Conservation (phyloP, 2,888 invertebrate genomes). For the Diaperis boleti region DNA sequence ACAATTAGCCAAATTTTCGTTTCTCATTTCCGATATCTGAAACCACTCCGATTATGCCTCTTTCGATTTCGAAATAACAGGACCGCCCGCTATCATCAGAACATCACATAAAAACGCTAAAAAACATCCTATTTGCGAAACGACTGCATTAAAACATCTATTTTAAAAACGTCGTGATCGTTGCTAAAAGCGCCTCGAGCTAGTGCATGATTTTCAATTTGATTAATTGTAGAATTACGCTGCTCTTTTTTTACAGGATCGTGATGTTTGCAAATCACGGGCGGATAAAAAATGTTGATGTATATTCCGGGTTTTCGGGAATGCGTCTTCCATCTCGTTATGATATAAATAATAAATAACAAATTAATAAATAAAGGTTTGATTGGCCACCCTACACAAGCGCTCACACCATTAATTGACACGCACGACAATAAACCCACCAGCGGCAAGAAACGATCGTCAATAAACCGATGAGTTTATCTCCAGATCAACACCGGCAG, state of each 20-base stretch:
- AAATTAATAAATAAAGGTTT: not conserved
- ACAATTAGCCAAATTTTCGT: no score
- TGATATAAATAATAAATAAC: no score
- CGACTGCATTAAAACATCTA: not conserved
- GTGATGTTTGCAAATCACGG: constrained; percentile 13
- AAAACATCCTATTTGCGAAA: not conserved
- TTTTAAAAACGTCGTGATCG: constrained; percentile 19
- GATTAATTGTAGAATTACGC: constrained; percentile 29
- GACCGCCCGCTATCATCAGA: constrained; percentile 1
- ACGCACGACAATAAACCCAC: not conserved
- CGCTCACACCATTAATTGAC: constrained; percentile 4
- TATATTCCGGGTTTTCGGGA: no score
- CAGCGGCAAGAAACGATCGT: not conserved
- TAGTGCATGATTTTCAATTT: constrained; percentile 20
- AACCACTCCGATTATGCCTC: no score
- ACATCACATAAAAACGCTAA: constrained; percentile 1
- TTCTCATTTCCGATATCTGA: no score
- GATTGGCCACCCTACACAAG: not conserved
- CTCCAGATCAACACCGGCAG: constrained; percentile 4
- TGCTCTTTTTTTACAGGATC: not conserved
- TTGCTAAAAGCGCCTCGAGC: constrained; percentile 5
- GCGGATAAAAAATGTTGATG: not conserved
- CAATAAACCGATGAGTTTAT: constrained; percentile 19
- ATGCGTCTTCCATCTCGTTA: no score
- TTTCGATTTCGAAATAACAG: not conserved